These are phyloP conservation scores for Zaprionus davidi DNA, from an alignment of 1,140 invertebrate genomes.

Conservation along the genomic window DNA sequence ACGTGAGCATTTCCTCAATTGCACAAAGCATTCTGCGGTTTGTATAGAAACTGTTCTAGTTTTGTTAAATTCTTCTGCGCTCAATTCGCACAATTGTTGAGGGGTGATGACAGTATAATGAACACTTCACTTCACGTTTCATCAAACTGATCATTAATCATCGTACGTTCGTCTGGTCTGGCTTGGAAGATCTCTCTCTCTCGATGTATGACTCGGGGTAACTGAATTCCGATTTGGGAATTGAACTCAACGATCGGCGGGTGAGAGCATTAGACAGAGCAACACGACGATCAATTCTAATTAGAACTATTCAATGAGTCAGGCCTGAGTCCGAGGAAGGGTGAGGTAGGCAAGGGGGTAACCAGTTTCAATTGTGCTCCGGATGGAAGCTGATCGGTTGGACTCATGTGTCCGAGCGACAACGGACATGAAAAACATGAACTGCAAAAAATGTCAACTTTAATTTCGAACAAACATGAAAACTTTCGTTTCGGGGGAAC, in stretches of 20 bases:
- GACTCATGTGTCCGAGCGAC: not conserved
- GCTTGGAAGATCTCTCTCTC: not conserved
- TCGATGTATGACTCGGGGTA: not conserved
- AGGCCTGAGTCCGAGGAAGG: conserved; percentile 8
- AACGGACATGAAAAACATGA: conserved; percentile 45
- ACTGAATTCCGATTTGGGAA: conserved; percentile 26
- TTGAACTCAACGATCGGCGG: conserved; percentile 51
- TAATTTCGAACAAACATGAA: conserved; percentile 49
- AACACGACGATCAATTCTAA: conserved; percentile 66
- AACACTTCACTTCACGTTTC: conserved; percentile 41
- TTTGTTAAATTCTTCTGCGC: not conserved
- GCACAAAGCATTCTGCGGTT: conserved; percentile 2
- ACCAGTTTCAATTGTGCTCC: conserved; percentile 40
- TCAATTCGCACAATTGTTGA: conserved; percentile 57
- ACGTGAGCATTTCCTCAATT: conserved; percentile 1
- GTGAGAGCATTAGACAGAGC: conserved; percentile 29
- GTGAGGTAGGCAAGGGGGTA: not conserved
- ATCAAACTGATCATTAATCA: conserved; percentile 67
- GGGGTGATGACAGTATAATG: conserved; percentile 73
- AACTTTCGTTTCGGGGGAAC: conserved; percentile 60
- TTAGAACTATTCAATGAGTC: conserved; percentile 70
- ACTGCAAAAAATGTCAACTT: conserved; percentile 25
- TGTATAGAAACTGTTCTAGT: conserved; percentile 5
- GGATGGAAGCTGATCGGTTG: not conserved
- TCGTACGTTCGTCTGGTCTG: conserved; percentile 14